These are phyloP conservation scores for Salticus scenicus DNA, from an alignment of 2,888 invertebrate species.

Conservation along the genomic window DNA sequence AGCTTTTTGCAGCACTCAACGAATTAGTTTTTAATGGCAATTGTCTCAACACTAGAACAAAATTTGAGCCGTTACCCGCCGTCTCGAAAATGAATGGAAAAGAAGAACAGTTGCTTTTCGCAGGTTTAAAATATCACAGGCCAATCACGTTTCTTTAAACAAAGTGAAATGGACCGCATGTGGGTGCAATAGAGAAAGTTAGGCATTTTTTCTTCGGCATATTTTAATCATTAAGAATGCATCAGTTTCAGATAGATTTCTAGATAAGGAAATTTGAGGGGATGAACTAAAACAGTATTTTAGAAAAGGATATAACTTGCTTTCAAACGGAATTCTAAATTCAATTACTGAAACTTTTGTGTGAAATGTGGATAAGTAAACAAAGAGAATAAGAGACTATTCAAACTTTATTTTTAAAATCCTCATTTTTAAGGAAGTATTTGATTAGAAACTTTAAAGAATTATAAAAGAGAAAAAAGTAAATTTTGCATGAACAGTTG, in stretches of 20 bases:
- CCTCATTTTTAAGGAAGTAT: not conserved
- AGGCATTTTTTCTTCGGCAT: conserved; percentile 7
- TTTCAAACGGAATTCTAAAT: conserved; percentile 17
- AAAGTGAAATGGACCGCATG: conserved; percentile 52
- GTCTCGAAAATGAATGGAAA: conserved; percentile 61
- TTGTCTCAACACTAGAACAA: conserved; percentile 40
- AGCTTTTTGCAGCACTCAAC: conserved; percentile 55
- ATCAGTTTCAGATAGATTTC: not conserved
- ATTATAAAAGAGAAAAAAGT: not conserved
- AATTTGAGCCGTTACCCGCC: conserved; percentile 60
- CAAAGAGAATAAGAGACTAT: not conserved
- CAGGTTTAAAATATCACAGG: conserved; percentile 54
- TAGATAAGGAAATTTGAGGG: not conserved
- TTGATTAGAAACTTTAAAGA: not conserved
- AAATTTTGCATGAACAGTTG: not conserved
- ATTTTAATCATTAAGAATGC: conserved; percentile 15
- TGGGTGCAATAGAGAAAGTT: conserved; percentile 17
- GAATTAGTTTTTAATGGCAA: conserved; percentile 68
- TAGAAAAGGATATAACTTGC: conserved; percentile 7
- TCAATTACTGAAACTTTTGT: conserved; percentile 4
- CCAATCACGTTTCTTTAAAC: conserved; percentile 57
- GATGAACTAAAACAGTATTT: not conserved
- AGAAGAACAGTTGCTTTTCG: conserved; percentile 58
- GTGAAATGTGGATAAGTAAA: conserved; percentile 12
- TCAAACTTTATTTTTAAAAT: not conserved